Percentiles rank a stretch among this genome's conserved stretches.
Conservation (phyloP, 1,140 invertebrate species). For the Drosophila orosa region DNA sequence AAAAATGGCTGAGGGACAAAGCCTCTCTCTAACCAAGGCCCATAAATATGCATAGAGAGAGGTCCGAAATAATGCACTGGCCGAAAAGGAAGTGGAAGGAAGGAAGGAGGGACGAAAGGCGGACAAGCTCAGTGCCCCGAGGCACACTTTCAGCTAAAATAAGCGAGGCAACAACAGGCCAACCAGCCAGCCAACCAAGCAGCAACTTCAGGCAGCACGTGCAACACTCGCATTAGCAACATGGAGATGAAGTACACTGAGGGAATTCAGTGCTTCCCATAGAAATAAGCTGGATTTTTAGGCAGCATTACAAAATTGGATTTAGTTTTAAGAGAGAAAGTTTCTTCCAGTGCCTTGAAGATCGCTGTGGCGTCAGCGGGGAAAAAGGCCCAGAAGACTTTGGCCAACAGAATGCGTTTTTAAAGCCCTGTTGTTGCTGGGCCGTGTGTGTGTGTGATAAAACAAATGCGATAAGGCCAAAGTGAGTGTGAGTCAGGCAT, state of each 20-base stretch:
- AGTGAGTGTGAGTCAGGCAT: constrained; percentile 76
- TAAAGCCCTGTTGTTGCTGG: constrained; percentile 45
- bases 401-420: constrained; percentile 74
- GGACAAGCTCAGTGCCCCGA: constrained; percentile 67
- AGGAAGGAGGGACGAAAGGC: constrained; percentile 29
- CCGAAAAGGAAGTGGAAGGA: constrained; percentile 63
- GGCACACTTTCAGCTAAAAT: constrained; percentile 66
- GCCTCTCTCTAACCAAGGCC: constrained; percentile 27
- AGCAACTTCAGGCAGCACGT: constrained; percentile 65
- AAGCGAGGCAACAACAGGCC: constrained; percentile 4
- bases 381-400: constrained; percentile 24
- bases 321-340: too few species aligned
- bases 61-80: constrained; percentile 51
- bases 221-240: constrained; percentile 59
- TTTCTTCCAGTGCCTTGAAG: constrained; percentile 5
- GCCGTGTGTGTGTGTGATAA: constrained; percentile 67
- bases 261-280: not conserved
- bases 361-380: constrained; percentile 66
- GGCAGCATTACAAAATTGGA: too few species aligned
- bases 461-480: constrained; percentile 80
- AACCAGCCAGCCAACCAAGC: constrained; percentile 40
- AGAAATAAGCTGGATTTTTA: not conserved
- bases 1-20: constrained; percentile 72
- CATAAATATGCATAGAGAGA: constrained; percentile 80
- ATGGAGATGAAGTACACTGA: constrained; percentile 35